Base-by-base conservation (phyloP, 2,113 vertebrate genomes). In the Muntiacus muntjak region DNA sequence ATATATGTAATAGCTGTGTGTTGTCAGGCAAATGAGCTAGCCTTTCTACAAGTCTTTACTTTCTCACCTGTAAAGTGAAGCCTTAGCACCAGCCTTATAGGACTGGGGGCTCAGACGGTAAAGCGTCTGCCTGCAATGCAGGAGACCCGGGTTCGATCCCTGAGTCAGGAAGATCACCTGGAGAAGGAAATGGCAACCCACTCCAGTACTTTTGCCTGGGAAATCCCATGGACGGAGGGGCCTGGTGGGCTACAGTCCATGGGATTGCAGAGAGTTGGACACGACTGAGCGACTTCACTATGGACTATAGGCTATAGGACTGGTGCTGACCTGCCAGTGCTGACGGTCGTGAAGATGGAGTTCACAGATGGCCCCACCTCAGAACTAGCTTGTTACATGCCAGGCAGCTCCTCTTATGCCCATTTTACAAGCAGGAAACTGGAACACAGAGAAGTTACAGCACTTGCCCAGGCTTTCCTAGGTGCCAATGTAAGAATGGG, bases 371-470 rank as follows among this genome's bases (percentile, higher is more conserved):
- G 36, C 12, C n/a, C 62, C 28, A 26, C 25, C 36, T 60, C 33
- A 23, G 36, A 4, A 33, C n/a, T 1, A 58, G 33, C 78, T 89
- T 7, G 19, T 19, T 7, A 11, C 0, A 6, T 1, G 54, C 54
- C 62, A 90, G 55, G 78, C 25, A 30, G 11, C 52, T 45, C 78
- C 55, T 67, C 19, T 57, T 23, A 25, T 54, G 45, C 14, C 43
- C 43, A 23, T 45, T 86, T 95, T 79, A 83, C 0, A 43, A 74
- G 87, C 50, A 84, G 40, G 74, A 79, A 95, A 50, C 36, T 52
- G 12, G 50, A 86, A 89, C 4, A 25, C 67, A 30, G 16, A 64
- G 43, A 57, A 45, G 3, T 45, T 71, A 0, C 19, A 11, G 74
- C 47, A 15, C 36, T 62, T 87, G 62, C 28, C 79, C 33, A 62